Percentiles rank a stretch among this genome's conserved stretches.
phyloP scores from a whole-genome alignment of 2,888 invertebrate species.

The Melanostoma scalare region DNA sequence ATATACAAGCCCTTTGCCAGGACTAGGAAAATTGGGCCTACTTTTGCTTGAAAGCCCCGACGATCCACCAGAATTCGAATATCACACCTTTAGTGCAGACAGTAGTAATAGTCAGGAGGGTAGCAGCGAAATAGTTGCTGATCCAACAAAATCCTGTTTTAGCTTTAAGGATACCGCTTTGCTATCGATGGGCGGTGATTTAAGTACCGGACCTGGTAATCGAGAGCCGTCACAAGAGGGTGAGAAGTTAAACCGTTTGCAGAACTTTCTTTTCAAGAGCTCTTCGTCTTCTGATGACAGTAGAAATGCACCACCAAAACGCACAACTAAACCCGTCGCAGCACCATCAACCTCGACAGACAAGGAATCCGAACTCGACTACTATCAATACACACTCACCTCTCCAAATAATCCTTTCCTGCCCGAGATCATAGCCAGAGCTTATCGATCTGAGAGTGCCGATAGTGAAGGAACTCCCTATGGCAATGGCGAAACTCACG shows the following conservation, averaged over 20 bases:
- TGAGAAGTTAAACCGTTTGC: conserved; percentile 78
- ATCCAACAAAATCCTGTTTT: conserved; percentile 66
- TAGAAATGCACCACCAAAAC: conserved; percentile 76
- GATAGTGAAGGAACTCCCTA: conserved; percentile 75
- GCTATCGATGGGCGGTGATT: conserved; percentile 79
- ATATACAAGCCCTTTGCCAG: conserved; percentile 50
- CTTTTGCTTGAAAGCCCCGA: conserved; percentile 80
- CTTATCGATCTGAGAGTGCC: conserved; percentile 78
- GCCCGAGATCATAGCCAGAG: conserved; percentile 81
- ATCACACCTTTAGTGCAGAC: conserved; percentile 74
- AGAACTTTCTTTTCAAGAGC: conserved; percentile 80
- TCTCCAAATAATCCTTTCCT: conserved; percentile 81
- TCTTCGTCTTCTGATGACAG: conserved; percentile 79
- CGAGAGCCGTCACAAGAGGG: conserved; percentile 61
- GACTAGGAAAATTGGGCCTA: conserved; percentile 71
- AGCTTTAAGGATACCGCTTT: conserved; percentile 69
- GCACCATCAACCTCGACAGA: conserved; percentile 31
- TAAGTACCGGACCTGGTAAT: conserved; percentile 75
- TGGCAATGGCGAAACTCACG: conserved; percentile 56
- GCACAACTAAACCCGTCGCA: conserved; percentile 39
- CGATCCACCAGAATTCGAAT: conserved; percentile 80
- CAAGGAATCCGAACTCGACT: conserved; percentile 72
- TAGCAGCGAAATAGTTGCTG: conserved; percentile 59
- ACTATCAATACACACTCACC: conserved; percentile 80
- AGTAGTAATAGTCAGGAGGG: conserved; percentile 68